Conservation (phyloP, 2,888 invertebrate species). For the Antheraea yamamai region DNA sequence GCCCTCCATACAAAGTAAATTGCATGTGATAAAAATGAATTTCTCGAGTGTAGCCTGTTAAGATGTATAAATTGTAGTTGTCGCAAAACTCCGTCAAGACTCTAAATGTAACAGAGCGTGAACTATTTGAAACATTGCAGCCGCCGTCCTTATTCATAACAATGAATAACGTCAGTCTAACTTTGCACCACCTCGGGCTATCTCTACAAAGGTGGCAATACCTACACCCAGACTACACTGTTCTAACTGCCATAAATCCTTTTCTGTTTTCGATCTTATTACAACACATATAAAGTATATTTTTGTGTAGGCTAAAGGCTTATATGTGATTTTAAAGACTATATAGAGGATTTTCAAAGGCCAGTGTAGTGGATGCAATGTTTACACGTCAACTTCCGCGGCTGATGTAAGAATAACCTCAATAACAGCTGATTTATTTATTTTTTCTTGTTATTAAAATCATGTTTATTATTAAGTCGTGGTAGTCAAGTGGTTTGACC, state of each 20-base stretch:
- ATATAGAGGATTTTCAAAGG: conserved; percentile 6
- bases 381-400: conserved; percentile 15
- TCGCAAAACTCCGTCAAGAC: neutral
- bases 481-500: no score
- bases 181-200: conserved; percentile 24
- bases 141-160: conserved; percentile 19
- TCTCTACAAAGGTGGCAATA: conserved; percentile 23
- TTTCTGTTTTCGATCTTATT: neutral
- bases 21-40: no score
- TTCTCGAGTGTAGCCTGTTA: no score
- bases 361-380: conserved; percentile 18
- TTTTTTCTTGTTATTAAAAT: neutral
- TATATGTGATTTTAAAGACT: conserved; percentile 8
- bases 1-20: no score
- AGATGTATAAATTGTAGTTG: neutral
- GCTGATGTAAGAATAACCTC: conserved; percentile 18
- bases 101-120: neutral
- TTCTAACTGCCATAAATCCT: neutral
- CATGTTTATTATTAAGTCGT: no score
- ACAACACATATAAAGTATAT: neutral
- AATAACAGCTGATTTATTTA: conserved; percentile 3
- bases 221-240: neutral
- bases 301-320: neutral
- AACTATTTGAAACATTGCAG: conserved; percentile 10
- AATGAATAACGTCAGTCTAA: conserved; percentile 23